Percentiles rank a stretch among this genome's conserved stretches.
Evolutionary conservation across 1,140 invertebrate species (phyloP).

Genomic region (Leptopilina clavipes): DNA sequence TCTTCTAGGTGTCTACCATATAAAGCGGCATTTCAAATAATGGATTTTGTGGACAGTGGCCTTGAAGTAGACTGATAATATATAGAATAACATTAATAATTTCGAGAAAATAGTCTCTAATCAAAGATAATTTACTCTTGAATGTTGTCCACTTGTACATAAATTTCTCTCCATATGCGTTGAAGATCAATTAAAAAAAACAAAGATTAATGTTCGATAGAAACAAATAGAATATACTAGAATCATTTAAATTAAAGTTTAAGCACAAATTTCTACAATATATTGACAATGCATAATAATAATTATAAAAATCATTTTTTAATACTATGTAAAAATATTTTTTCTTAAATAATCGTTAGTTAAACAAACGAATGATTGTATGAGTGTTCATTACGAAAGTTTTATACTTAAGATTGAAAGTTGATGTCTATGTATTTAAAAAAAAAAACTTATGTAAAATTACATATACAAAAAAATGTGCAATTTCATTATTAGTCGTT

Average conservation of each 20-base stretch:
- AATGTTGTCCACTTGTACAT: constrained; percentile 2
- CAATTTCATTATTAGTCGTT: too few relatives aligned
- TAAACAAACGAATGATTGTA: not conserved
- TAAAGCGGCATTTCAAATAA: constrained; percentile 64
- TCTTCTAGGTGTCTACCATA: constrained; percentile 72
- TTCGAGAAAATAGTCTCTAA: not conserved
- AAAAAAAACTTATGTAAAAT: too few relatives aligned
- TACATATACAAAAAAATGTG: too few relatives aligned
- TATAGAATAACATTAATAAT: constrained; percentile 3
- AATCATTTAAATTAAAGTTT: not conserved
- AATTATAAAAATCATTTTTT: too few relatives aligned
- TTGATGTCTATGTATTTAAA: not conserved
- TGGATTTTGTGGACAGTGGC: constrained; percentile 75
- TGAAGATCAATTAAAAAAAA: not conserved
- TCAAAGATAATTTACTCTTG: not conserved
- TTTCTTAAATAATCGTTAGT: not conserved
- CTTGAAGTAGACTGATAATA: constrained; percentile 69
- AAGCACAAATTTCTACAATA: not conserved
- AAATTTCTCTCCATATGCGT: constrained; percentile 18
- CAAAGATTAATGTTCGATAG: not conserved
- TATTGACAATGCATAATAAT: not conserved
- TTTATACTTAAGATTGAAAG: constrained; percentile 9
- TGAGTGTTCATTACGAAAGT: constrained; percentile 6
- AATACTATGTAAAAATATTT: not conserved
- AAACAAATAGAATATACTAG: not conserved